phyloP scores from a whole-genome alignment of 2,888 invertebrate species.

The Caenorhabditis sp. region DNA sequence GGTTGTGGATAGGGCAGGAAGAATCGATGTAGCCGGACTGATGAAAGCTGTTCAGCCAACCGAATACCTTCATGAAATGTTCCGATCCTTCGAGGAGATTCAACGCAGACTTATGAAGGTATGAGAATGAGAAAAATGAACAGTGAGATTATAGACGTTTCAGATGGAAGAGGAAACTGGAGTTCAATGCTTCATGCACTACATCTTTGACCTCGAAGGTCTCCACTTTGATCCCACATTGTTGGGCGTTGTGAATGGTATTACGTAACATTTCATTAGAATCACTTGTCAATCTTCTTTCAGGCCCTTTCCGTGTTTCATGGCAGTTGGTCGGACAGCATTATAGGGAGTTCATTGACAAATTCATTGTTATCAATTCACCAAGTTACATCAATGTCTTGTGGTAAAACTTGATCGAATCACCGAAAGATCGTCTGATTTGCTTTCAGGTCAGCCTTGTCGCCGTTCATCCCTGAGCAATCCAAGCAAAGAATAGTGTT shows the following conservation, averaged over 20 bases:
- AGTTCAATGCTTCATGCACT: constrained; percentile 71
- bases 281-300: neutral
- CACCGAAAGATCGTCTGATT: neutral
- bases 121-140: neutral
- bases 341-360: constrained; percentile 76
- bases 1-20: constrained; percentile 73
- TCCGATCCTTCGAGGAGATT: constrained; percentile 69
- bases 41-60: constrained; percentile 77
- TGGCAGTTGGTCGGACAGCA: constrained; percentile 74
- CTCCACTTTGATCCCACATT: constrained; percentile 71
- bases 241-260: constrained; percentile 68
- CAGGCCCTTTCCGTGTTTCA: constrained; percentile 74
- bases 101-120: constrained; percentile 69
- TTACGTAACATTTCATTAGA: neutral
- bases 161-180: constrained; percentile 85
- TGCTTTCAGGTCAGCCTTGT: constrained; percentile 61
- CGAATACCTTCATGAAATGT: constrained; percentile 75
- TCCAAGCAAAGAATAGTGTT: constrained; percentile 67
- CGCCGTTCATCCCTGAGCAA: constrained; percentile 72
- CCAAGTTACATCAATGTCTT: constrained; percentile 74
- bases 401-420: constrained; percentile 41
- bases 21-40: constrained; percentile 71
- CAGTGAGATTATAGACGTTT: neutral
- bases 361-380: constrained; percentile 75
- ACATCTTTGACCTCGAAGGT: constrained; percentile 75